These are phyloP conservation scores for Hemitrygon akajei DNA, from an alignment of 2,797 vertebrate genomes.

Conservation along the genomic window DNA sequence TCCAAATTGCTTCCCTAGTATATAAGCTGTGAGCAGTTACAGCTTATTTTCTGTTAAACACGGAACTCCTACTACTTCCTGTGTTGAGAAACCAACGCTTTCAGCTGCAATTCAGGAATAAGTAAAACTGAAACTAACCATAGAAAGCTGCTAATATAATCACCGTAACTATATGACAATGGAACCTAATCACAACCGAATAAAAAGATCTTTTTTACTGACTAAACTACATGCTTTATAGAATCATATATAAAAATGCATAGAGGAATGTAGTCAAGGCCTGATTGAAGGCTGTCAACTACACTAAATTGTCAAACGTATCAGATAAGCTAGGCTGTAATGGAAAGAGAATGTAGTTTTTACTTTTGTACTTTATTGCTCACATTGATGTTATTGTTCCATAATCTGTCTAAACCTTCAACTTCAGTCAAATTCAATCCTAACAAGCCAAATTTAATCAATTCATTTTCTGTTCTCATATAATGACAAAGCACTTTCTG, in stretches of 20 bases:
- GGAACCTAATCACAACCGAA: neutral
- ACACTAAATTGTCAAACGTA: neutral
- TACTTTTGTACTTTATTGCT: neutral
- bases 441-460: neutral
- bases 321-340: neutral
- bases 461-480: neutral
- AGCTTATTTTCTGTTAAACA: neutral
- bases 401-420: neutral
- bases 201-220: neutral
- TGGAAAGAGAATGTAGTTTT: neutral
- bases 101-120: neutral
- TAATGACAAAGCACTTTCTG: no score
- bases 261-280: no score
- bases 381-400: neutral
- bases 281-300: neutral
- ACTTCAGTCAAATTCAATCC: neutral
- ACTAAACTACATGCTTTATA: neutral
- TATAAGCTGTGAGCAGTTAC: neutral
- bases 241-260: no score
- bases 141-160: no score
- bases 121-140: neutral
- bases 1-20: neutral
- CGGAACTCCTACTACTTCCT: neutral
- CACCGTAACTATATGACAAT: neutral
- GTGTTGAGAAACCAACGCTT: neutral